Evolutionary conservation across 1,140 invertebrate species (phyloP).

Genomic region (Popillia japonica): DNA sequence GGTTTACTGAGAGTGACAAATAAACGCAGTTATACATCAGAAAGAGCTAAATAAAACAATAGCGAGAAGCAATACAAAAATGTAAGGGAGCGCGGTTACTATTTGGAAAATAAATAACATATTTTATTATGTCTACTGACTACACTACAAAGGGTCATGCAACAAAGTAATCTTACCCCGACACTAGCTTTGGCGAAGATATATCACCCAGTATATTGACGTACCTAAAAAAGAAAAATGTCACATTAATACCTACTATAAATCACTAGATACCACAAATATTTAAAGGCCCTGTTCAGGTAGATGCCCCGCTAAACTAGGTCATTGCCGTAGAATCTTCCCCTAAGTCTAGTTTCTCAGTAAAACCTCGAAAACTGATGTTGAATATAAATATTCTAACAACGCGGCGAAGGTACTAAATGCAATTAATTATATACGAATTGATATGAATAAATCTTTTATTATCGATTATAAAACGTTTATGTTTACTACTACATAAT

Average conservation of each 20-base stretch:
- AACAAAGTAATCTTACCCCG: slow-evolving; percentile 11
- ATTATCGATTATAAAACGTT: background rate
- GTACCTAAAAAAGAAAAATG: slow-evolving; percentile 21
- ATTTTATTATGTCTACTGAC: background rate
- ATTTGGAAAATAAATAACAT: too few species aligned
- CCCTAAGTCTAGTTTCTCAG: background rate
- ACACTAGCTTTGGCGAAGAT: background rate
- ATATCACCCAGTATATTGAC: slow-evolving; percentile 20
- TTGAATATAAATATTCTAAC: slow-evolving; percentile 2
- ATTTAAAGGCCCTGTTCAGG: slow-evolving; percentile 9
- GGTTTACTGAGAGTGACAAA: too few species aligned
- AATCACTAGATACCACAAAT: slow-evolving; percentile 24
- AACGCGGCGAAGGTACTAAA: background rate
- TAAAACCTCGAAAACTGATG: slow-evolving; percentile 7
- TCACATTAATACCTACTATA: slow-evolving; percentile 16
- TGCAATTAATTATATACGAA: background rate
- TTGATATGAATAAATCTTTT: too few species aligned
- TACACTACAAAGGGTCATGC: background rate
- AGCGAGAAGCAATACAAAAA: too few species aligned
- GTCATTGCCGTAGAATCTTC: background rate
- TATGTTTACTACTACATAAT: background rate
- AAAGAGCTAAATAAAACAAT: too few species aligned
- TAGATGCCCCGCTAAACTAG: background rate
- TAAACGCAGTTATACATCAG: too few species aligned
- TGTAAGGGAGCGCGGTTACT: too few species aligned